Evolutionary conservation across 1,140 invertebrate species (phyloP), one percentile per base, ranked within the genome.

Genomic region (Arion vulgaris): DNA sequence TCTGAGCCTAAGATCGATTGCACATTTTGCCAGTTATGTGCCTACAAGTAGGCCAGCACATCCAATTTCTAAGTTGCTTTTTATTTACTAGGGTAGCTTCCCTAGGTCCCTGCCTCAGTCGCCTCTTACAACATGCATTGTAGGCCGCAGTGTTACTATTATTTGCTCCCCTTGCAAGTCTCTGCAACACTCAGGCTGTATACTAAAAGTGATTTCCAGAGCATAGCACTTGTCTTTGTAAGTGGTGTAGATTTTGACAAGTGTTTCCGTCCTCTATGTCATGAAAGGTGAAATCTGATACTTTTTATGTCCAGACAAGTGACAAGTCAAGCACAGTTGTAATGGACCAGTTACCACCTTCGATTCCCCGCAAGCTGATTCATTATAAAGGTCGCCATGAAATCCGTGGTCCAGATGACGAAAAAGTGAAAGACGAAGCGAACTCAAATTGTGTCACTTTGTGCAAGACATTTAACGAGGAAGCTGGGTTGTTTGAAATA

Each of bases 271-370:
- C 62, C 62, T 17, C 26, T 17, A 66, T n/a, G 19, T 34, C 19
- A 32, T 66, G n/a, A 66, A 28, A 32, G 2, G n/a, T 66, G 36
- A 72, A 72, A 72, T 11, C 71, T 72, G 71, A 39, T n/a, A 39
- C 71, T 23, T 36, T n/a, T 41, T 5, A 39, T 71, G 11, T 68
- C 26, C 66, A 68, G 26, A 34, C 34, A 72, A n/a, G 17, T 39
- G 4, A 72, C 38, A 45, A 72, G 36, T 23, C 71, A 11, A 41
- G 19, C 26, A 7, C 15, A 41, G 36, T 7, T 19, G 41, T 39
- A 72, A 72, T 72, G 71, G 41, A 45, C 71, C 39, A 72, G n/a
- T 41, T 38, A 39, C 41, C 41, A n/a, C 36, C 36, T 26, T 39
- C 23, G 36, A 45, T 1, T 11, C 17, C 34, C 15, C 1, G 23